These are phyloP conservation scores for Pachycephus smyrnensis DNA, from an alignment of 2,888 invertebrate genomes.

Conservation along the genomic window DNA sequence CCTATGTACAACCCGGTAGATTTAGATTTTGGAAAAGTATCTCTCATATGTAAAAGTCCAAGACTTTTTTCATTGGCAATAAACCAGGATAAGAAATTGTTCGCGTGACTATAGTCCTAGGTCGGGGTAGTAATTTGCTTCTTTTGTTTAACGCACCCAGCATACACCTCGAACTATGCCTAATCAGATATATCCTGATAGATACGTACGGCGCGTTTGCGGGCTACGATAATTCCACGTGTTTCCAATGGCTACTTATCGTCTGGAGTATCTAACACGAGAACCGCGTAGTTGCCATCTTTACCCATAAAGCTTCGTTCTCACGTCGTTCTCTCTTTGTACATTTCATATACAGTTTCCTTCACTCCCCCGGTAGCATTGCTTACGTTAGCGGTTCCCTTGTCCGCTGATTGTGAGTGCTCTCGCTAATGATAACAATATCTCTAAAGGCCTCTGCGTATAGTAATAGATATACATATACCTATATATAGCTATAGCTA, in stretches of 20 bases:
- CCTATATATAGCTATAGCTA: neutral
- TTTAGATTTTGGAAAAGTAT: neutral
- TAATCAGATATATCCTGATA: conserved; percentile 4
- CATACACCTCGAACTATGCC: conserved; percentile 1
- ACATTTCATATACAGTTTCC: neutral
- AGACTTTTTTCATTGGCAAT: neutral
- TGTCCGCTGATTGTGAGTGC: neutral
- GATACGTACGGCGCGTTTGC: neutral
- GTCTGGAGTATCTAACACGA: neutral
- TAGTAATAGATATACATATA: neutral
- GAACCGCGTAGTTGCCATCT: neutral
- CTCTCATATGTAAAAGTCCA: neutral
- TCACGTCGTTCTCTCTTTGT: neutral
- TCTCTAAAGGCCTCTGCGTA: neutral
- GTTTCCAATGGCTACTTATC: conserved; percentile 1
- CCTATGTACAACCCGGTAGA: neutral
- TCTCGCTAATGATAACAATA: neutral
- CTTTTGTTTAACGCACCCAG: neutral
- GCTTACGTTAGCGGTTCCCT: neutral
- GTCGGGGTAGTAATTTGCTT: neutral
- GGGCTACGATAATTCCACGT: neutral
- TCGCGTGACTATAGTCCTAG: neutral
- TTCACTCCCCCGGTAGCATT: neutral
- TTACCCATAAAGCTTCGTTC: neutral
- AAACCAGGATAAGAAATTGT: neutral